These are phyloP conservation scores for Odontesthes bonariensis DNA, from an alignment of 2,113 vertebrate genomes.

Conservation along the genomic window DNA sequence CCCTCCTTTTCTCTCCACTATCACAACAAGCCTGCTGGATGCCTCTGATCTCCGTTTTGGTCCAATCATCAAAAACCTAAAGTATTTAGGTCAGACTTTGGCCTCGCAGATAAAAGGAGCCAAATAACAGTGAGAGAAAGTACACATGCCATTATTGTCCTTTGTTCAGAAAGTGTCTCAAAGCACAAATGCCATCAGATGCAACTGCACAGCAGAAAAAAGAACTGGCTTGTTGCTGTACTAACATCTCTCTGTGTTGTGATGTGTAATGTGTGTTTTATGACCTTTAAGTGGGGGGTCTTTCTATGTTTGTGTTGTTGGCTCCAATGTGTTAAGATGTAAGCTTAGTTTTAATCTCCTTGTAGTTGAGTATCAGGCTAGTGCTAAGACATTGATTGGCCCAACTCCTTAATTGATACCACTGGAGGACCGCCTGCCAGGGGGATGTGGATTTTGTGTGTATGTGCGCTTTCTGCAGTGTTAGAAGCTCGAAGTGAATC, in stretches of 20 bases:
- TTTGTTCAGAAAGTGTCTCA: constrained; percentile 46
- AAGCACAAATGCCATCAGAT: constrained; percentile 49
- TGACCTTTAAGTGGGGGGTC: constrained; percentile 37
- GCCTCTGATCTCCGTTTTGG: constrained; percentile 72
- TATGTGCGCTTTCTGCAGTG: constrained; percentile 39
- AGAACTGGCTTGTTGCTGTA: constrained; percentile 29
- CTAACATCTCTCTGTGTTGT: constrained; percentile 51
- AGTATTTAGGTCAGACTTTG: constrained; percentile 77
- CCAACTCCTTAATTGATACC: constrained; percentile 76
- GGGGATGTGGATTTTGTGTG: constrained; percentile 21
- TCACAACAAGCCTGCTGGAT: constrained; percentile 51
- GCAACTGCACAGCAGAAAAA: constrained; percentile 29
- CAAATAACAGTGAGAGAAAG: constrained; percentile 54
- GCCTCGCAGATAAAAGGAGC: constrained; percentile 52
- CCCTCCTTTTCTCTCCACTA: constrained; percentile 31
- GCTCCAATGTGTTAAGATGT: constrained; percentile 66
- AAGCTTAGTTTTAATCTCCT: constrained; percentile 75
- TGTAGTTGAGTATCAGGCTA: constrained; percentile 71
- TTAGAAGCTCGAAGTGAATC: constrained; percentile 64
- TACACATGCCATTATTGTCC: constrained; percentile 55
- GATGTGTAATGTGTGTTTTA: constrained; percentile 50
- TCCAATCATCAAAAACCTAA: constrained; percentile 70
- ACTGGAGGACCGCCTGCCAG: constrained; percentile 56
- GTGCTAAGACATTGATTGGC: constrained; percentile 75
- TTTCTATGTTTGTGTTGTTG: constrained; percentile 51